Evolutionary conservation across 1,140 invertebrate genomes (phyloP).

Genomic region (Drosophila kurseongensis): DNA sequence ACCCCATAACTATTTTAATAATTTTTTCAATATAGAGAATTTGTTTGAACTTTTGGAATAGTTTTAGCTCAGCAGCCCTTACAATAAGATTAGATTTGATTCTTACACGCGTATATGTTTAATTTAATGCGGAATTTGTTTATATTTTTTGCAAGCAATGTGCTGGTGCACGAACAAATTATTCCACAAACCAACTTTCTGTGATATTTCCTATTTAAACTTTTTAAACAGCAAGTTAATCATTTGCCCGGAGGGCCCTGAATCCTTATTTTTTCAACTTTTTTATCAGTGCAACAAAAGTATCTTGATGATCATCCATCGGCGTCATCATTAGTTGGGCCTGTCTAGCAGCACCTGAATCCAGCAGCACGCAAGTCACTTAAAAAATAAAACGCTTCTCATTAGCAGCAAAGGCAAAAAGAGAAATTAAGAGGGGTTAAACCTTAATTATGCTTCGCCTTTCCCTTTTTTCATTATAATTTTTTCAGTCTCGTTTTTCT

Average conservation of each 20-base stretch:
- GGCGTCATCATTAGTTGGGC: conserved; percentile 44
- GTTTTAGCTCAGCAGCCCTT: too few species aligned
- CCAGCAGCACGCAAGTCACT: conserved; percentile 66
- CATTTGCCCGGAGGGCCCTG: background rate
- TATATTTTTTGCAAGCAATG: too few species aligned
- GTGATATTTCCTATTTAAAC: background rate
- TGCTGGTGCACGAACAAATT: too few species aligned
- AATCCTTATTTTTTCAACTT: background rate
- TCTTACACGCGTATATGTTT: too few species aligned
- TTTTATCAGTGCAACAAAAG: conserved; percentile 33
- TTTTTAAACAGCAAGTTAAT: conserved; percentile 4
- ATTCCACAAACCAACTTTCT: background rate
- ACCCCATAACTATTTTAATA: background rate
- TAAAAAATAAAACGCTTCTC: conserved; percentile 78
- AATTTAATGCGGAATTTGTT: too few species aligned
- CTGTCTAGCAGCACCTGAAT: conserved; percentile 6
- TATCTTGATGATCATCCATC: conserved; percentile 31
- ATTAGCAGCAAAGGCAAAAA: conserved; percentile 56
- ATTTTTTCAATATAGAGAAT: background rate
- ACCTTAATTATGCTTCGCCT: conserved; percentile 68
- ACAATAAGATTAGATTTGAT: too few species aligned
- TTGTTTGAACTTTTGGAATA: too few species aligned
- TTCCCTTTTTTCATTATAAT: conserved; percentile 20
- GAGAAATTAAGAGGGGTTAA: conserved; percentile 71
- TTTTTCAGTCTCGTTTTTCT: conserved; percentile 33